Percentiles rank a stretch among this genome's conserved stretches.
Conservation (phyloP, 2,888 invertebrate genomes). For the Oscheius sp. region DNA sequence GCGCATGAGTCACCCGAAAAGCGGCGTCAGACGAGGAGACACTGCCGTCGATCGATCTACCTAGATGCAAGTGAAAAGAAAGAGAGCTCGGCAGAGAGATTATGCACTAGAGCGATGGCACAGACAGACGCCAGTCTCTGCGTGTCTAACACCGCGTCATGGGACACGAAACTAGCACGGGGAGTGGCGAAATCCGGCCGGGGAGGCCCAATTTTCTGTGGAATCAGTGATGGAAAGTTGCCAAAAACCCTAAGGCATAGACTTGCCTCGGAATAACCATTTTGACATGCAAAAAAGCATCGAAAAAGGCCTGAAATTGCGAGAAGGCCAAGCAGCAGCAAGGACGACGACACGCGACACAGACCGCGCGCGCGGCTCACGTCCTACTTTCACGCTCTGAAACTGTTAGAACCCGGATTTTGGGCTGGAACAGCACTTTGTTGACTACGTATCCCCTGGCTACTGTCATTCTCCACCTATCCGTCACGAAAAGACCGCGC, state of each 20-base stretch:
- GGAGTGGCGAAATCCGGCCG: too few species aligned
- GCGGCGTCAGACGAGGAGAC: constrained; percentile 15
- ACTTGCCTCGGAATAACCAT: constrained; percentile 3
- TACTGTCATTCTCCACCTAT: not conserved
- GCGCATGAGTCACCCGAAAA: constrained; percentile 14
- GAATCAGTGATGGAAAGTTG: constrained; percentile 4
- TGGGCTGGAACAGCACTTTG: not conserved
- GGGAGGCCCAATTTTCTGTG: too few species aligned
- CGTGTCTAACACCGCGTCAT: constrained; percentile 9
- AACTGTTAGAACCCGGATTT: not conserved
- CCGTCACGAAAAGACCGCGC: not conserved
- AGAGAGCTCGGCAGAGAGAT: not conserved
- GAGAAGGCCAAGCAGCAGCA: constrained; percentile 4
- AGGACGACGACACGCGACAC: constrained; percentile 15
- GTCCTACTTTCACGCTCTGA: constrained; percentile 32
- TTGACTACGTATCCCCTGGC: not conserved
- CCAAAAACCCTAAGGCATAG: constrained; percentile 4
- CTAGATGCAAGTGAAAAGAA: constrained; percentile 1
- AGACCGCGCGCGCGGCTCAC: constrained; percentile 33
- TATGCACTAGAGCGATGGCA: not conserved
- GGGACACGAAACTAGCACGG: constrained; percentile 21
- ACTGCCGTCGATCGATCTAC: constrained; percentile 15
- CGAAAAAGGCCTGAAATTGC: constrained; percentile 8
- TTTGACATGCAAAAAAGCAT: constrained; percentile 2
- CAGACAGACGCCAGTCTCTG: constrained; percentile 16